phyloP scores from a whole-genome alignment of 2,888 invertebrate species.

The Altica lythri region DNA sequence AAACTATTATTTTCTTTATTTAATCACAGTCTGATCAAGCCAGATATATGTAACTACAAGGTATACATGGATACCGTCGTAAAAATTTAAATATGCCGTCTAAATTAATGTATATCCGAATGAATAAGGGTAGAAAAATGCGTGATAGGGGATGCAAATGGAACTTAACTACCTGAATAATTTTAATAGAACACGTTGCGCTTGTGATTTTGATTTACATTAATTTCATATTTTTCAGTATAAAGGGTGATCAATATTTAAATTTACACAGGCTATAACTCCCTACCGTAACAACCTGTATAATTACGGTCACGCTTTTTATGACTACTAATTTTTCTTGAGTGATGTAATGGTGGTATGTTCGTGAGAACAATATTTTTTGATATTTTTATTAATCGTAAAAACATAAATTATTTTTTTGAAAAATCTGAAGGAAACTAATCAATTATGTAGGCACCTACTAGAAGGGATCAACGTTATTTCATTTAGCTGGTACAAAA shows the following conservation, averaged over 20 bases:
- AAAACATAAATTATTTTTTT: too few relatives aligned
- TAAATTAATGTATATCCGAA: conserved; percentile 30
- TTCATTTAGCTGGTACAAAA: too few relatives aligned
- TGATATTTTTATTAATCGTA: conserved; percentile 10
- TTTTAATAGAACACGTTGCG: conserved; percentile 58
- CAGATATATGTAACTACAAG: conserved; percentile 16
- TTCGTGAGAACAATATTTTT: conserved; percentile 17
- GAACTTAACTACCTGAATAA: conserved; percentile 57
- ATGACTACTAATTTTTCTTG: conserved; percentile 34
- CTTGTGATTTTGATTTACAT: conserved; percentile 59
- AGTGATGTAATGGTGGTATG: conserved; percentile 10
- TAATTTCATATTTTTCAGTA: conserved; percentile 59
- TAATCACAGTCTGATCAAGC: conserved; percentile 12
- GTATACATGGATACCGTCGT: conserved; percentile 11
- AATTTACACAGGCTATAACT: conserved; percentile 42
- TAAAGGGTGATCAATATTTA: conserved; percentile 53
- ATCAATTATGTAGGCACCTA: too few relatives aligned
- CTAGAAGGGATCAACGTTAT: too few relatives aligned
- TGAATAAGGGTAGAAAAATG: conserved; percentile 45
- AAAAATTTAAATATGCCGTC: conserved; percentile 19
- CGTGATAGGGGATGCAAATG: conserved; percentile 58
- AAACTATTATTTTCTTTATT: conserved; percentile 10
- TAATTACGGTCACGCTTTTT: conserved; percentile 40
- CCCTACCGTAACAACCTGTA: conserved; percentile 33
- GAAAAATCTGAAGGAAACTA: too few relatives aligned